Base-by-base conservation (phyloP, 2,888 invertebrate genomes). In the Oxycera nigricornis region DNA sequence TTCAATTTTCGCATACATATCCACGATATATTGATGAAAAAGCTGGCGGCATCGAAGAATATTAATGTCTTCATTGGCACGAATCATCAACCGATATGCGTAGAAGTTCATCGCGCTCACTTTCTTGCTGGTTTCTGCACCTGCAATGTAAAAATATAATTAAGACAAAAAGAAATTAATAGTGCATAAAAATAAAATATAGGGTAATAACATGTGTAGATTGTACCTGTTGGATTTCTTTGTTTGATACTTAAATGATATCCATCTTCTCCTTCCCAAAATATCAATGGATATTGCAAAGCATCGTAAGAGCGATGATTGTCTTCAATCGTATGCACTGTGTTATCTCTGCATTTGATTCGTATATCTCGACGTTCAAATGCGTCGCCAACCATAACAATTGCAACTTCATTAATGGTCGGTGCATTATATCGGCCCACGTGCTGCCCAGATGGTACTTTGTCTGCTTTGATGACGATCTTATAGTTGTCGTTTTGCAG, bases 201-300 rank as follows among this genome's bases (percentile, higher is more conserved):
- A 55, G 20, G 2, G 11, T 55, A n/a, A n/a, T 55, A 4, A 55
- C 2, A 4, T 11, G 3, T 55, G 20, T 20, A 22, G 2, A 55
- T 22, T 22, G 9, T 20, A 55, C 3, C 9, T 28, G 4, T n/a
- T n/a, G 28, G 4, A 4, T 62, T 35, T 22, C 22, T 20, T 67
- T 30, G 26, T 20, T 26, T 62, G 22, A 78, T 74, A 31, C 77
- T 74, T 41, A 79, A 74, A 70, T 79, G 73, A 76, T 80, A 79
- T 77, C 79, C 79, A 77, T 80, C 79, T 76, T 80, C 77, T 57
- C 79, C 79, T 73, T 77, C 77, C 77, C 79, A 80, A 76, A 80
- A 80, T 17, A 80, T 75, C 46, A 81, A 24, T 11, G 79, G 79
- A 77, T 86, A 86, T 76, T 82, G 80, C 41, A 85, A 74, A 14